These are phyloP conservation scores for Bombylius discolor DNA, from an alignment of 2,888 invertebrate genomes.

Conservation along the genomic window DNA sequence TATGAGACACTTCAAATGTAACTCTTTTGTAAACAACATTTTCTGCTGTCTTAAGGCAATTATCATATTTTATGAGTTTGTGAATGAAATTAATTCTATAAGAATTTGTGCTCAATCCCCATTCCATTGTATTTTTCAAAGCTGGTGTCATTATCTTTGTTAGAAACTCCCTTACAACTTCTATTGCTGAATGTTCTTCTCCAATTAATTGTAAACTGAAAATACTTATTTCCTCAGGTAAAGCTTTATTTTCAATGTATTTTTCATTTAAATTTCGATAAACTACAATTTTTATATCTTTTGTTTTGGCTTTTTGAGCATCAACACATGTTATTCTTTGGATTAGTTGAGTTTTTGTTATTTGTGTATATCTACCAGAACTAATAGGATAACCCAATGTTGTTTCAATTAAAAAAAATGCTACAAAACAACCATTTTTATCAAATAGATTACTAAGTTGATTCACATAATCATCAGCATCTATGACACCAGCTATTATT, in stretches of 20 bases:
- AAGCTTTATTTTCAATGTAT: conserved; percentile 48
- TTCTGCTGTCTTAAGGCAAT: conserved; percentile 44
- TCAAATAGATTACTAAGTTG: conserved; percentile 48
- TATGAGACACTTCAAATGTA: conserved; percentile 45
- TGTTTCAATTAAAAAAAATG: conserved; percentile 54
- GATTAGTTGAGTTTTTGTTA: not conserved
- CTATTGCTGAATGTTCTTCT: not conserved
- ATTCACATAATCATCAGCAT: conserved; percentile 49
- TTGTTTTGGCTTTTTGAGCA: not conserved
- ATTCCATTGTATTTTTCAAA: conserved; percentile 38
- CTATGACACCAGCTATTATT: conserved; percentile 56
- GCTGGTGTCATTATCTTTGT: conserved; percentile 35
- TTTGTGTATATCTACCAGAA: conserved; percentile 23
- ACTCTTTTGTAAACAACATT: conserved; percentile 50
- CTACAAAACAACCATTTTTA: conserved; percentile 46
- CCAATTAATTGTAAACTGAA: conserved; percentile 15
- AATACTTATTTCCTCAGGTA: conserved; percentile 39
- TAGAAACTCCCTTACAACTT: not conserved
- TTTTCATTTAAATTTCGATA: conserved; percentile 32
- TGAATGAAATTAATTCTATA: conserved; percentile 44
- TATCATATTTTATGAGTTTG: conserved; percentile 42
- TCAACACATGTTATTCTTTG: not conserved
- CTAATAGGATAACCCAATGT: conserved; percentile 42
- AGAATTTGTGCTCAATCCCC: conserved; percentile 40
- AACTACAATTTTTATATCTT: not conserved